Base-by-base conservation (phyloP, 1,140 invertebrate genomes). In the Lucilia sericata region DNA sequence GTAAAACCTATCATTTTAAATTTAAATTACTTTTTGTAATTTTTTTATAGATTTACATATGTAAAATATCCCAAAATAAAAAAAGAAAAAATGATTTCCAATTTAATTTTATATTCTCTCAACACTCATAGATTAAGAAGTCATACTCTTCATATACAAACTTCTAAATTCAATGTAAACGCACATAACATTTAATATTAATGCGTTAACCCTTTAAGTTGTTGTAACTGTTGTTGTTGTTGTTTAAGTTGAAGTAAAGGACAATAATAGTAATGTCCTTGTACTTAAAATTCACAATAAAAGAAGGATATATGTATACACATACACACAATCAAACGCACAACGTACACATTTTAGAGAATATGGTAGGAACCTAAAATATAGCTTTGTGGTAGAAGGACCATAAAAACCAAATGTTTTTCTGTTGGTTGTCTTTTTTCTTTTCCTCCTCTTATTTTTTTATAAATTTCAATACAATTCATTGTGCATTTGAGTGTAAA, bases 221-320 rank as follows among this genome's bases (percentile, higher is more conserved):
- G 7, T 51, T 13, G 51, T 55, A 4, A 65, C 60, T 36, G 36
- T 36, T 36, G 17, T 55, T 55, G 7, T 30, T 30, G 42, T 42
- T 42, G 42, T 42, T 42, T 42, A 42, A 2, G 42, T 42, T 42
- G 42, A 7, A 42, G 42, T 42, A 70, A 70, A 70, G 60, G 60
- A 70, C 60, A 17, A 60, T 70, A 70, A 70, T 70, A 21, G n/a
- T 70, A 21, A 19, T 70, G 60, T 70, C 60, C 60, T 70, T 70
- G 60, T 17, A 70, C 60, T 70, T 70, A 70, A 70, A 70, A 21
- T 70, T 70, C 8, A 70, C 60, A 55, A 55, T 17, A 55, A 55
- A 55, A 55, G 2, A 55, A 14, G 17, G 17, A 55, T 14, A n/a
- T n/a, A n/a, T n/a, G n/a, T n/a, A n/a, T n/a, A 49, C 12, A 65